A percentile compares a stretch with the other conserved stretches of the same genome.
Conservation (phyloP, 2,113 vertebrate species). For the Chlorodrepanis virens region DNA sequence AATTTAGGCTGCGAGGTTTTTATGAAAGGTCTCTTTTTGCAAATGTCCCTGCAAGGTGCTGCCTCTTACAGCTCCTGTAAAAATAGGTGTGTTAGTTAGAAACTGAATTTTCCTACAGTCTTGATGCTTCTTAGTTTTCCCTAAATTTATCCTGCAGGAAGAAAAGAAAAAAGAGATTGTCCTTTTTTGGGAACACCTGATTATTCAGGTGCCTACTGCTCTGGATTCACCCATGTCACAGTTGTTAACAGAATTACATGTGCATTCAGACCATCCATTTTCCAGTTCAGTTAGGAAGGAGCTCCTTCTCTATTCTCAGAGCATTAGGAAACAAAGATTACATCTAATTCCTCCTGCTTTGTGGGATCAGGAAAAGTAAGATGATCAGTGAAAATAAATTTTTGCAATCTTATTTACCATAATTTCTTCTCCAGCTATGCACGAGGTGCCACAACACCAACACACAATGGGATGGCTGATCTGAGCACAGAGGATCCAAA, state of each 20-base stretch:
- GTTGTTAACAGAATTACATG: fast-evolving
- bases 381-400: not conserved
- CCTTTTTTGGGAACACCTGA: not conserved
- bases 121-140: not conserved
- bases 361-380: not conserved
- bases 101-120: not conserved
- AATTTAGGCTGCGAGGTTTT: not conserved
- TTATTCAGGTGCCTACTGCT: not conserved
- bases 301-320: not conserved
- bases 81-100: not conserved
- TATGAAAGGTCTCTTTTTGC: not conserved
- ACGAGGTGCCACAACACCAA: not conserved
- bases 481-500: not conserved
- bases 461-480: not conserved
- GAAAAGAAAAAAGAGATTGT: not conserved
- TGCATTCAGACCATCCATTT: not conserved
- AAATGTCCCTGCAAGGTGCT: not conserved
- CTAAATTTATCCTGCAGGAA: not conserved
- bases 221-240: not conserved
- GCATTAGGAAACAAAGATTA: not conserved
- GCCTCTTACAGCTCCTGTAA: not conserved
- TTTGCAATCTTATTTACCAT: not conserved
- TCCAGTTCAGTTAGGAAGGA: not conserved
- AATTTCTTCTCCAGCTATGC: not conserved
- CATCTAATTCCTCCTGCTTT: not conserved